Percentiles rank a stretch among this genome's conserved stretches.
Conservation (phyloP, 2,888 invertebrate species). For the Oithona nana region DNA sequence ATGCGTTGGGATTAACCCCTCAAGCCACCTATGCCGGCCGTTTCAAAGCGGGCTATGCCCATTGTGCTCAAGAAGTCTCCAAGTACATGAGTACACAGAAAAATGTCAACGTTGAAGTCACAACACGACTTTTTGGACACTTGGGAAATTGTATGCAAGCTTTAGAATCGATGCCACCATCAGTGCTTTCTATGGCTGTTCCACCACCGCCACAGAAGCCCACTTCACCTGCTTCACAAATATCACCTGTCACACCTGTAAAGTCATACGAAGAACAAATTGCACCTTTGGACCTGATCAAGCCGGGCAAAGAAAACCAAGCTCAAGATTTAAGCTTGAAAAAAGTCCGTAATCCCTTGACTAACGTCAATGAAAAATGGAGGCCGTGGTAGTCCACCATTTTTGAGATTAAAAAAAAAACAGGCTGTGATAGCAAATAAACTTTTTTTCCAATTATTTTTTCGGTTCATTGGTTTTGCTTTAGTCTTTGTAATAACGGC, state of each 20-base stretch:
- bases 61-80: slow-evolving; percentile 69
- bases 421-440: too few species aligned
- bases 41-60: slow-evolving; percentile 65
- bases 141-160: slow-evolving; percentile 1
- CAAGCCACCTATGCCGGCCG: slow-evolving; percentile 27
- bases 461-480: too few species aligned
- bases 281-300: background rate
- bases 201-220: background rate
- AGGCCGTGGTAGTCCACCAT: background rate
- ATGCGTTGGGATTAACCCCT: slow-evolving; percentile 41
- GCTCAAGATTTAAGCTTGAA: background rate
- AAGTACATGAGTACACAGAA: slow-evolving; percentile 55
- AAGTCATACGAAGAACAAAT: background rate
- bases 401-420: too few species aligned
- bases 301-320: background rate
- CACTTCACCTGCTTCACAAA: background rate
- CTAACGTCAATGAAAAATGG: background rate
- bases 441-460: too few species aligned
- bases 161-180: background rate
- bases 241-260: too few species aligned
- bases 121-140: background rate
- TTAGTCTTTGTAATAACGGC: too few species aligned
- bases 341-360: background rate
- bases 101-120: slow-evolving; percentile 35
- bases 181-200: background rate